Conservation (phyloP, 2,113 vertebrate species). For the Gallinago paraguaiae region DNA sequence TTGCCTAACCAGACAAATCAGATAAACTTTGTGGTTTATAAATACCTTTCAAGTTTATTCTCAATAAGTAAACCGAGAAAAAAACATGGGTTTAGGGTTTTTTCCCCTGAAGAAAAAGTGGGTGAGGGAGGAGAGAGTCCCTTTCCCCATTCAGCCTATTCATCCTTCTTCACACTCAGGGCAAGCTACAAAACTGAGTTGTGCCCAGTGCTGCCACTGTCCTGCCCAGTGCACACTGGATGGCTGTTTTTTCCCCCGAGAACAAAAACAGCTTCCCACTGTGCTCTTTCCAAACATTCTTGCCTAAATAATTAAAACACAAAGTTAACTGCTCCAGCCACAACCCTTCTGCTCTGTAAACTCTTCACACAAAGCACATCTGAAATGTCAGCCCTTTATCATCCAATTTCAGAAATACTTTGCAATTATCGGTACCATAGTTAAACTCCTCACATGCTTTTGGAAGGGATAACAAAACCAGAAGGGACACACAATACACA, state of each 20-base stretch:
- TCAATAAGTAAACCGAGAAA: not conserved
- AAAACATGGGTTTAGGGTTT: not conserved
- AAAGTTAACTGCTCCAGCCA: not conserved
- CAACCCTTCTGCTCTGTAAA: not conserved
- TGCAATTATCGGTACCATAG: not conserved
- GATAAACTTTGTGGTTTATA: not conserved
- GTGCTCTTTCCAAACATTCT: not conserved
- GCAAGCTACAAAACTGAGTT: not conserved
- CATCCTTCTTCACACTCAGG: not conserved
- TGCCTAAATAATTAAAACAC: not conserved
- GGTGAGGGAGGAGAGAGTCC: not conserved
- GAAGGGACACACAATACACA: accelerated
- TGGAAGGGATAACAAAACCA: not conserved
- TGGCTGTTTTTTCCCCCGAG: not conserved
- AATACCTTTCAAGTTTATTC: not conserved
- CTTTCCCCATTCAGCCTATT: not conserved
- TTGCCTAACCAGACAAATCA: not conserved
- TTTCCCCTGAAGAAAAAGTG: not conserved
- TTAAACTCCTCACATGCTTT: not conserved
- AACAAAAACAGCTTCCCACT: not conserved
- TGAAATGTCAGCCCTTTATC: not conserved
- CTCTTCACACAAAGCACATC: not conserved
- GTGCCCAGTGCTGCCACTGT: not conserved
- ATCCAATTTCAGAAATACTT: not conserved
- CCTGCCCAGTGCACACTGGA: not conserved